These are phyloP conservation scores for Gymnoscelis rufifasciata DNA, from an alignment of 2,888 invertebrate species.

Conservation along the genomic window DNA sequence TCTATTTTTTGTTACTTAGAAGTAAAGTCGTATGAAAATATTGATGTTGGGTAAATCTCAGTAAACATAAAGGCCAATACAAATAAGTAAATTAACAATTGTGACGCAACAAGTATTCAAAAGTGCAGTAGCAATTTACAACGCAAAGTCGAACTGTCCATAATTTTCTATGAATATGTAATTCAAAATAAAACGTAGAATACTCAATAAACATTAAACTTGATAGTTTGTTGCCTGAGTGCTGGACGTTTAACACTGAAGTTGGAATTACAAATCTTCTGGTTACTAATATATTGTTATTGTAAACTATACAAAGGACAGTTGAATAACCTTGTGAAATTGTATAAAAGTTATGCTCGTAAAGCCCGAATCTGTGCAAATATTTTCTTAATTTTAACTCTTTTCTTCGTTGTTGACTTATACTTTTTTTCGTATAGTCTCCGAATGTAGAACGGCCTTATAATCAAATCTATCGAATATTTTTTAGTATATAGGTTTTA, in stretches of 20 bases:
- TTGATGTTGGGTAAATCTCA: too few species aligned
- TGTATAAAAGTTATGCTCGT: too few species aligned
- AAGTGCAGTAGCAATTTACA: constrained; percentile 35
- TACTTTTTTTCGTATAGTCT: too few species aligned
- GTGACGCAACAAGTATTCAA: constrained; percentile 30
- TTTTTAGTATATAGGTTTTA: too few species aligned
- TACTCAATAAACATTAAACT: constrained; percentile 40
- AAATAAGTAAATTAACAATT: constrained; percentile 16
- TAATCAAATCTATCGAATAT: too few species aligned
- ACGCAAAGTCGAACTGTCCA: constrained; percentile 36
- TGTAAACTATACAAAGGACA: constrained; percentile 4
- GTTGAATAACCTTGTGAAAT: neutral
- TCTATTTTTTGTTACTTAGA: too few species aligned
- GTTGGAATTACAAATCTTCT: constrained; percentile 24
- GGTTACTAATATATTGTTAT: constrained; percentile 11
- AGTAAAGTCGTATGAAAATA: too few species aligned
- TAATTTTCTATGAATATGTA: constrained; percentile 49
- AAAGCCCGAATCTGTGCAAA: too few species aligned
- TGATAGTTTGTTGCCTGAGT: constrained; percentile 32
- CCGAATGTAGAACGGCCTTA: too few species aligned
- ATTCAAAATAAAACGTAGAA: constrained; percentile 41
- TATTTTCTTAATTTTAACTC: too few species aligned
- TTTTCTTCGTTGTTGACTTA: too few species aligned
- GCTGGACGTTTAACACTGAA: constrained; percentile 21
- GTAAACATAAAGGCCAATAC: too few species aligned